Base-by-base conservation (phyloP, 37 sponge, comb jelly and placozoan genomes). In the Diacarnus erythraeanus region DNA sequence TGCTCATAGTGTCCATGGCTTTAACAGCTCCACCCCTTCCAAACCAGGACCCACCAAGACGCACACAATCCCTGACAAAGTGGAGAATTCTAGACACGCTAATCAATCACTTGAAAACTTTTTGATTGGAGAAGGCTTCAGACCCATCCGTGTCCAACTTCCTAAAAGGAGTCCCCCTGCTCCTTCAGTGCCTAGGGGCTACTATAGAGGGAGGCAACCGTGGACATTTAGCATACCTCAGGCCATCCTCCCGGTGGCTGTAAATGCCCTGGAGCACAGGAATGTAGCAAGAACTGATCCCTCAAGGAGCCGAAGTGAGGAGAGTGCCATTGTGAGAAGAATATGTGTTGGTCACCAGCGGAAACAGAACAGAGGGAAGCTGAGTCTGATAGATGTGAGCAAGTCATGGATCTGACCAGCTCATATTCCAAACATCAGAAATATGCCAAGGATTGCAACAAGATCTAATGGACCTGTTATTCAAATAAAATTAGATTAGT, bases 61-160 rank as follows among this genome's bases (percentile, higher is more conserved):
- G n/a, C n/a, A n/a, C n/a, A n/a, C n/a, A n/a, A n/a, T n/a, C n/a
- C n/a, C n/a, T n/a, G 2, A n/a, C 60, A 59, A 43, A 30, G 12
- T 47, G 6, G 51, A 47, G 10, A 23, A 22, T 35, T 21, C 1
- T 6, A 34, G 35, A 73, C 66, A 12, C 2, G 37, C 15, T 0
- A 42, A 75, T 23, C 34, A 43, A n/a, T 1, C 42, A 56, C 57
- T 83, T 43, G 27, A 54, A 33, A n/a, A 0, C 4, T 84, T 77
- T 22, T 77, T 84, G 15, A 77, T 23, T 8, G 26, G 63, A 42
- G 85, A 84, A 23, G 85, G 85, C 0, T 84, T 77, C 51, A 69
- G 37, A 38, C 25, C 78, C 0, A 21, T 35, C 31, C 40, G 57
- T 38, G 79, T 77, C 21, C 47, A 71, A 27, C 85, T 77, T 0